A percentile compares a stretch with the other conserved stretches of the same genome.
These are phyloP conservation scores for Rhinogobio ventralis DNA, from an alignment of 2,797 vertebrate genomes.

Conservation along the genomic window DNA sequence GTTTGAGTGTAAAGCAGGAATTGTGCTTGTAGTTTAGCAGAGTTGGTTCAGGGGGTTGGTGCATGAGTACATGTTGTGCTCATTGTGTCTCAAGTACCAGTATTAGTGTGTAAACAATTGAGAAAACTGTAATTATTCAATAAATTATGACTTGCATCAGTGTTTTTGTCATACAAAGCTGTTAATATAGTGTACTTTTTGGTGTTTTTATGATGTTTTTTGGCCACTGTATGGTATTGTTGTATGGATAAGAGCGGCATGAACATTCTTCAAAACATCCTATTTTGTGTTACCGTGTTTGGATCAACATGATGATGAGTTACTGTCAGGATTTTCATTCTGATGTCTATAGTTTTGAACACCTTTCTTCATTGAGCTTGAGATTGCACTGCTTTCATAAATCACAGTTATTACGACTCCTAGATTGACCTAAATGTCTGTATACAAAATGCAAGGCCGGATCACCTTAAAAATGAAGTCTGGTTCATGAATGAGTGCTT, in stretches of 20 bases:
- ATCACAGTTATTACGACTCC: not conserved
- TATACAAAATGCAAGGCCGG: not conserved
- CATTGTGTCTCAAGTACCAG: too few relatives aligned
- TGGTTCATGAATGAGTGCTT: not conserved
- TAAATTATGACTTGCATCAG: not conserved
- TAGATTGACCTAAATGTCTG: not conserved
- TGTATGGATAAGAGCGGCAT: not conserved
- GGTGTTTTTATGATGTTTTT: not conserved
- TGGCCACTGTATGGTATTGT: not conserved
- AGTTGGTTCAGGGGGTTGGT: too few relatives aligned
- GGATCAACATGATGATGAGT: not conserved
- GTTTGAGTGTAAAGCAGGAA: too few relatives aligned
- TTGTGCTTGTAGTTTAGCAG: too few relatives aligned
- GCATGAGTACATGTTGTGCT: too few relatives aligned
- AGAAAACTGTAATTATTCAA: too few relatives aligned
- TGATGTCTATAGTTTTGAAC: not conserved
- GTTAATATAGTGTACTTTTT: too few relatives aligned
- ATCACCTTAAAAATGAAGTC: not conserved
- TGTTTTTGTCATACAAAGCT: not conserved
- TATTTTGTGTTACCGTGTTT: not conserved
- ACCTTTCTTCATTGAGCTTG: too few relatives aligned
- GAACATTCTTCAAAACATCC: not conserved
- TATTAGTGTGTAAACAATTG: too few relatives aligned
- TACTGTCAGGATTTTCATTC: not conserved
- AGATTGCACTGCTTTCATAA: not conserved